Percentiles rank a stretch among this genome's conserved stretches.
These are phyloP conservation scores for Pseudomyrmex concolor DNA, from an alignment of 1,140 invertebrate species.

Conservation along the genomic window DNA sequence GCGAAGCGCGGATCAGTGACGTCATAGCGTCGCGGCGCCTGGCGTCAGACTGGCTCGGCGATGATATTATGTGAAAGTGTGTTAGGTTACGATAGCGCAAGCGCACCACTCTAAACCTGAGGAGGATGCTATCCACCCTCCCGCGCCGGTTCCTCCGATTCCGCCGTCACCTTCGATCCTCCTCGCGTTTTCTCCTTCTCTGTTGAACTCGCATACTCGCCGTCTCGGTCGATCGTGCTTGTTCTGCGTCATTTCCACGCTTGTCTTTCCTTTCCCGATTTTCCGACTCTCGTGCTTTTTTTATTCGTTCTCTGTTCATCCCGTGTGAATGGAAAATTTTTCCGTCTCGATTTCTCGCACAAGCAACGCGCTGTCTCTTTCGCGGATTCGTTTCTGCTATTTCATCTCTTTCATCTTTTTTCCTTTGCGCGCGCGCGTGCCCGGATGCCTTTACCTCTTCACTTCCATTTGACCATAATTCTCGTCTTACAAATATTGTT, in stretches of 20 bases:
- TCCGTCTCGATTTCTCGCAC: slow-evolving; percentile 12
- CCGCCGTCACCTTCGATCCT: slow-evolving; percentile 44
- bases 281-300: background rate
- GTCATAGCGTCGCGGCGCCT: slow-evolving; percentile 83
- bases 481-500: slow-evolving; percentile 56
- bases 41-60: slow-evolving; percentile 82
- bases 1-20: slow-evolving; percentile 78
- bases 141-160: slow-evolving; percentile 37
- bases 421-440: background rate
- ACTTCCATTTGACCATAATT: slow-evolving; percentile 44
- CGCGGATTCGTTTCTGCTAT: slow-evolving; percentile 33
- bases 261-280: slow-evolving; percentile 27
- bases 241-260: slow-evolving; percentile 37
- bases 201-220: background rate
- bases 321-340: background rate
- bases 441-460: slow-evolving; percentile 15
- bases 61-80: slow-evolving; percentile 66
- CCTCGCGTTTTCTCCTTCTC: background rate
- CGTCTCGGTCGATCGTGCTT: slow-evolving; percentile 25
- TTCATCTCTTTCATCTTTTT: background rate
- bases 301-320: background rate
- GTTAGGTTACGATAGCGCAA: slow-evolving; percentile 61
- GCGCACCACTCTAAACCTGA: slow-evolving; percentile 71
- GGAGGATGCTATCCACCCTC: slow-evolving; percentile 54
- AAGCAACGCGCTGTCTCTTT: slow-evolving; percentile 2